Base-by-base conservation (phyloP, 2,888 invertebrate species). In the Clostera curtula region DNA sequence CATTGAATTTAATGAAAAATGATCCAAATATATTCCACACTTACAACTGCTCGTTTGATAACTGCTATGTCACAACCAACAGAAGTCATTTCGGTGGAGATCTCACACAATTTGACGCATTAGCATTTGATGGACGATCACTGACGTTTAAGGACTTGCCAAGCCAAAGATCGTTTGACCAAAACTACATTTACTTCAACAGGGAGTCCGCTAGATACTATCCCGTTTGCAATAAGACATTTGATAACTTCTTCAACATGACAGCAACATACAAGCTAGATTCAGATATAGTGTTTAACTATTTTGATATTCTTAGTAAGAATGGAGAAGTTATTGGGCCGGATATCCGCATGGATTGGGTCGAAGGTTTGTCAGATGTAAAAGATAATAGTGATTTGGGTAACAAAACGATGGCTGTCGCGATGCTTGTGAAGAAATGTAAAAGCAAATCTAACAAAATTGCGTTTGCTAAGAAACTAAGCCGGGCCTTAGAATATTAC, bases 351-450 rank as follows among this genome's bases (percentile, higher is more conserved):
- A 44, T 49, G 42, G 13, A 17, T 12, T 49, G 48, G 48, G n/a
- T n/a, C n/a, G n/a, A n/a, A n/a, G n/a, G n/a, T n/a, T n/a, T n/a
- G n/a, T n/a, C n/a, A n/a, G n/a, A n/a, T n/a, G n/a, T n/a, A n/a
- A n/a, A n/a, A n/a, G n/a, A n/a, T n/a, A n/a, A n/a, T n/a, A n/a
- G n/a, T n/a, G n/a, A n/a, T n/a, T n/a, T n/a, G n/a, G n/a, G 30
- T 6, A 72, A 65, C 30, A 83, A 80, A 42, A 69, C 49, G 0
- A 76, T 69, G 40, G 69, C 72, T 0, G 76, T 62, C 0, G 82
- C 77, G n/a, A 82, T 80, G 82, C 77, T 82, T 25, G 80, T 77
- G 0, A 79, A 82, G 0, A 49, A 76, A 20, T 83, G 82, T 34
- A 34, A 24, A 0, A 63, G 58, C 13, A 61, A 56, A 31, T 75